phyloP scores from a whole-genome alignment of 2,797 vertebrate species.

The Pempheris klunzingeri region DNA sequence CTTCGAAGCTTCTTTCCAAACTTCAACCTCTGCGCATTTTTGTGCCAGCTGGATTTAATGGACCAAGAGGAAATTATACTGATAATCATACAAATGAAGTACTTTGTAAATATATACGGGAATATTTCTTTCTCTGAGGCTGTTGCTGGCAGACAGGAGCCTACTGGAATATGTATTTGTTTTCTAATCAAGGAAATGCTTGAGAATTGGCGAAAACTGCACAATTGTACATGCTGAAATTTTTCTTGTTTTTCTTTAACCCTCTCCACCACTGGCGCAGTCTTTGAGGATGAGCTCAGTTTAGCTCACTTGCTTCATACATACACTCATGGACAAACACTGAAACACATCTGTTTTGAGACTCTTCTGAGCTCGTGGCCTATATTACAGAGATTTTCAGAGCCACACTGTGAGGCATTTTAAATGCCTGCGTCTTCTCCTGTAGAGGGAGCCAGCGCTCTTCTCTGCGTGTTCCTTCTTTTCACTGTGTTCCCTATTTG shows the following conservation, averaged over 20 bases:
- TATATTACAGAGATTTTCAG: slow-evolving; percentile 23
- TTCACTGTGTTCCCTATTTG: slow-evolving; percentile 36
- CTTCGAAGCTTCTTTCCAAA: not conserved
- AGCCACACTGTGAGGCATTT: slow-evolving; percentile 14
- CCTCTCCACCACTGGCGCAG: not conserved
- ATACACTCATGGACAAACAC: not conserved
- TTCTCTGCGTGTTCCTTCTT: slow-evolving; percentile 27
- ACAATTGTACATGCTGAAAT: slow-evolving; percentile 16
- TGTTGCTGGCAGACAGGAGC: slow-evolving; percentile 47
- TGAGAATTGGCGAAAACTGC: slow-evolving; percentile 10
- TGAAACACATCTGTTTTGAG: slow-evolving; percentile 7
- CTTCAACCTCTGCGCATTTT: slow-evolving; percentile 33
- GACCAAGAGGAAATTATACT: slow-evolving; percentile 16
- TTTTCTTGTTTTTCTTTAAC: slow-evolving; percentile 9
- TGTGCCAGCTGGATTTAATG: slow-evolving; percentile 42
- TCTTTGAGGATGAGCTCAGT: slow-evolving; percentile 7
- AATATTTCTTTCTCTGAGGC: slow-evolving; percentile 17
- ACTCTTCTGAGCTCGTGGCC: slow-evolving; percentile 13
- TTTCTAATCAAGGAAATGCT: slow-evolving; percentile 31
- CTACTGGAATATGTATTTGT: slow-evolving; percentile 22
- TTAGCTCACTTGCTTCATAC: not conserved
- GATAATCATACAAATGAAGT: not conserved
- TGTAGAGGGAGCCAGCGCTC: slow-evolving; percentile 81
- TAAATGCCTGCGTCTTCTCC: slow-evolving; percentile 49
- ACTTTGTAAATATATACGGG: slow-evolving; percentile 9